These are phyloP conservation scores for Drosophila neutralis DNA, from an alignment of 2,888 invertebrate species.

Conservation along the genomic window DNA sequence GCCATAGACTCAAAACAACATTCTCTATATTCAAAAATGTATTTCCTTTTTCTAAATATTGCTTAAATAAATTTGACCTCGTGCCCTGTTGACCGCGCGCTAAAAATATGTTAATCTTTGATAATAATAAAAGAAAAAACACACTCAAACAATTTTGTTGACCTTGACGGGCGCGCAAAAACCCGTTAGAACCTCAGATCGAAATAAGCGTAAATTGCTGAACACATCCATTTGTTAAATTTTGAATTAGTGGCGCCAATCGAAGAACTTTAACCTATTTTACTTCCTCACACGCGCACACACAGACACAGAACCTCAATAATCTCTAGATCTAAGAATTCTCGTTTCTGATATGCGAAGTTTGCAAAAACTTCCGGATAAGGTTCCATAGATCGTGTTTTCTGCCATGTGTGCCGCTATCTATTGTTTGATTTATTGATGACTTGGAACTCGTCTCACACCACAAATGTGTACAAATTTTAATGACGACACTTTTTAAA, in stretches of 20 bases:
- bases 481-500: slow-evolving; percentile 13
- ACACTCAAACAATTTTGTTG: slow-evolving; percentile 10
- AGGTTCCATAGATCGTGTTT: slow-evolving; percentile 67
- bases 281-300: slow-evolving; percentile 68
- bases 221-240: slow-evolving; percentile 51
- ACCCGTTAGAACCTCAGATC: slow-evolving; percentile 62
- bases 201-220: slow-evolving; percentile 56
- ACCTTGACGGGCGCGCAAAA: slow-evolving; percentile 59
- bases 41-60: slow-evolving; percentile 67
- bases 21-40: slow-evolving; percentile 39
- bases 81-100: slow-evolving; percentile 78
- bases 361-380: slow-evolving; percentile 64
- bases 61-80: slow-evolving; percentile 61
- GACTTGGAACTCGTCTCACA: slow-evolving; percentile 24
- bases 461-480: slow-evolving; percentile 18
- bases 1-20: slow-evolving; percentile 39
- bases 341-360: slow-evolving; percentile 49
- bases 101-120: slow-evolving; percentile 63
- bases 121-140: not conserved
- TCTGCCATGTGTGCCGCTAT: slow-evolving; percentile 54
- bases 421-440: slow-evolving; percentile 36
- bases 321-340: slow-evolving; percentile 44
- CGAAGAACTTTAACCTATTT: slow-evolving; percentile 79
- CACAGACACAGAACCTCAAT: slow-evolving; percentile 19
- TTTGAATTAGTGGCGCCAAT: slow-evolving; percentile 54